Base-by-base conservation (phyloP, 2,797 vertebrate genomes). In the Pelobates cultripes region DNA sequence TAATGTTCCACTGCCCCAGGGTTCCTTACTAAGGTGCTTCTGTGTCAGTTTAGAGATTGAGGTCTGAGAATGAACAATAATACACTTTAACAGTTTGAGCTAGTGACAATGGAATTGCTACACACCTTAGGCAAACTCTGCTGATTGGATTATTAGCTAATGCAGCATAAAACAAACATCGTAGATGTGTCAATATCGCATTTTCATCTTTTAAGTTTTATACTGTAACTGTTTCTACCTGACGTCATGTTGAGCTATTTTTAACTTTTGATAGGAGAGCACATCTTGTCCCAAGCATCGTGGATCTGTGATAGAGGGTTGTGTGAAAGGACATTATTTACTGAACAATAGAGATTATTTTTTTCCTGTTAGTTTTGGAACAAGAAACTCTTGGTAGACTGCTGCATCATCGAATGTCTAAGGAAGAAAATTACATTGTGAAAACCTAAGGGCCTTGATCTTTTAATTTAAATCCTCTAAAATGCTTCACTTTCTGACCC, bases 81-180 rank as follows among this genome's bases (percentile, higher is more conserved):
- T 28, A 73, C 44, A 75, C 51, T 43, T 51, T 75, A 76, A 60
- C 66, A 42, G 51, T 44, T 17, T 63, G 61, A 14, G 42, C 63
- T 14, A 10, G 68, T 66, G 69, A 78, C 81, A 77, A 83, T 77
- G 70, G 67, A 10, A 66, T 67, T 79, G 70, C 75, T 43, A 69
- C 76, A 83, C 81, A 75, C 81, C 81, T 74, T 83, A 61, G 51
- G 76, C 71, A 83, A 83, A 83, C 81, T 68, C 28, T 60, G 43
- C 43, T 66, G 45, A 77, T 77, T 71, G 80, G 81, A 63, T 73
- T 63, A 71, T 70, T 73, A 73, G 70, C 40, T 77, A 43, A 68
- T 70, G 78, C 74, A 69, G 75, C 75, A 61, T 69, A 79, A 79
- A 73, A 28, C 57, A 79, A 75, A 74, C 40, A 78, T 13, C 28